Evolutionary conservation across 2,797 vertebrate genomes (phyloP), one percentile per base, ranked within the genome.

Genomic region (Forpus xanthops): DNA sequence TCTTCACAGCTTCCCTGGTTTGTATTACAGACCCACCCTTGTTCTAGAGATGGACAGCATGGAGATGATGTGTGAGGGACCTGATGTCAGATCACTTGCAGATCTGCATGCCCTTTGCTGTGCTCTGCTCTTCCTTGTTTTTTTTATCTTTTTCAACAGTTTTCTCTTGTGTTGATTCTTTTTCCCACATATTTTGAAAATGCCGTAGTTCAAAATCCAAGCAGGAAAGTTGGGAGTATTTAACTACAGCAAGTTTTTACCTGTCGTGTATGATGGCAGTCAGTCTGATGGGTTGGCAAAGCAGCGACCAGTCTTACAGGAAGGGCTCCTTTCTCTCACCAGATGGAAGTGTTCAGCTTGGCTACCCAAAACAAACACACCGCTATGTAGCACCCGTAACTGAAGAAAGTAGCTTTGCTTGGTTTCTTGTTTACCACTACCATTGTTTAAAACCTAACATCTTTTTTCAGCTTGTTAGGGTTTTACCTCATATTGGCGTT

Each of bases 331-430:
- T 65, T 50, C 5, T 64, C 31, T 52, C 68, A 31, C 11, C 41
- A 65, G 27, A 66, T n/a, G 0, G 3, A 74, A 15, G 28, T n/a
- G 35, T 56, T 85, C 37, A 31, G 28, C 45, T 60, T 49, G 45
- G 49, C 25, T 47, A 52, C 37, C 35, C 4, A 2, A 45, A 68
- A 20, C 17, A 58, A 28, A 30, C 5, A 14, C 0, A 0, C 18
- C 7, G 15, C 62, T 79, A 18, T 60, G 73, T 19, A 33, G 52
- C 8, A 15, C 41, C 42, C 18, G 2, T 50, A 45, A 11, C 86
- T 49, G 24, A 53, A 23, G 53, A 28, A 55, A 37, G 20, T 39
- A 8, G 37, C 47, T 83, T 61, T 67, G 8, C 6, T 62, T 73
- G 25, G 19, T 45, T 71, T 66, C 58, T 25, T 66, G 55, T 84